These are phyloP conservation scores for Morpho achilles DNA, from an alignment of 2,888 invertebrate species.

Conservation along the genomic window DNA sequence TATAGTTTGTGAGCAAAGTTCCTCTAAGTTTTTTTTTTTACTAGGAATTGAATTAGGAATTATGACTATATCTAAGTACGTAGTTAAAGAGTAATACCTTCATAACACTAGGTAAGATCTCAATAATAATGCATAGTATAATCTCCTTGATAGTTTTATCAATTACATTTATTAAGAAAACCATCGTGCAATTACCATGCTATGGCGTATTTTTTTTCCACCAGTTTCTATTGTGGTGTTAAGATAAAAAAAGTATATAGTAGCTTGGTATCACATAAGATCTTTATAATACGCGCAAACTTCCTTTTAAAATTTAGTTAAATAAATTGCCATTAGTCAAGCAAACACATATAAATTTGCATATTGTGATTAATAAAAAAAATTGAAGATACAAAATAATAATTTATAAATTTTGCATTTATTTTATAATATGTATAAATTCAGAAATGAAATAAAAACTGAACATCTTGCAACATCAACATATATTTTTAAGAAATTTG, in stretches of 20 bases:
- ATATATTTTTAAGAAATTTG: slow-evolving; percentile 3
- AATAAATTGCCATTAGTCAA: neutral
- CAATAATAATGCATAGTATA: slow-evolving; percentile 22
- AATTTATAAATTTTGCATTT: too few relatives aligned
- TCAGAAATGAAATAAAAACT: too few relatives aligned
- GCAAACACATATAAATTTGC: too few relatives aligned
- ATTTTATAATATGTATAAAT: too few relatives aligned
- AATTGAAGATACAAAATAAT: too few relatives aligned
- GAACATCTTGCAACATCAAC: neutral
- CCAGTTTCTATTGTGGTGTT: slow-evolving; percentile 15
- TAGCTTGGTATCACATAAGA: slow-evolving; percentile 27
- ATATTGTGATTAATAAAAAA: neutral
- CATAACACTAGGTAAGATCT: too few relatives aligned
- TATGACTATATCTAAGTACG: neutral
- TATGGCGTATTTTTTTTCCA: slow-evolving; percentile 22
- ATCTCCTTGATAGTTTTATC: slow-evolving; percentile 57
- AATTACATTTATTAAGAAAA: slow-evolving; percentile 58
- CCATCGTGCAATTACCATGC: slow-evolving; percentile 40
- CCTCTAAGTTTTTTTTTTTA: slow-evolving; percentile 2
- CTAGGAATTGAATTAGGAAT: neutral
- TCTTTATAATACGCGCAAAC: neutral
- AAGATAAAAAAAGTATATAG: slow-evolving; percentile 14
- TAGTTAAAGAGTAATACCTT: neutral
- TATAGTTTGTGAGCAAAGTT: slow-evolving; percentile 5
- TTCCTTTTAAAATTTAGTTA: neutral